Conservation (phyloP, 2,888 invertebrate genomes). For the Tenthredo livida region DNA sequence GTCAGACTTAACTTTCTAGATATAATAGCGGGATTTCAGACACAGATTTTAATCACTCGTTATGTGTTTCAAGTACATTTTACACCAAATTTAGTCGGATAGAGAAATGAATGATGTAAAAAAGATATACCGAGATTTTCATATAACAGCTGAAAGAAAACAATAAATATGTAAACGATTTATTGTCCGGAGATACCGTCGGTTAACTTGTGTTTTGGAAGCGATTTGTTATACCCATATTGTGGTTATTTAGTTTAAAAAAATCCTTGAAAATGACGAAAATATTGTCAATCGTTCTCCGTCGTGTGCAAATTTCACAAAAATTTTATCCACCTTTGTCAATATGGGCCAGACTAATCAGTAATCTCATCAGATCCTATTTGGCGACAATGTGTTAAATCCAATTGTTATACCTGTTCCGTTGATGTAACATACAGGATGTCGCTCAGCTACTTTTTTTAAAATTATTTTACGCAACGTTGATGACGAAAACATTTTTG, state of each 20-base stretch:
- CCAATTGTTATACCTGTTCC: constrained; percentile 35
- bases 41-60: not conserved
- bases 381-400: constrained; percentile 18
- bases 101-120: not conserved
- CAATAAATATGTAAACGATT: not conserved
- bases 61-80: not conserved
- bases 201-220: not conserved
- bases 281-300: not conserved
- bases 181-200: constrained; percentile 5
- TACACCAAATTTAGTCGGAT: not conserved
- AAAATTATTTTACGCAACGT: constrained; percentile 7
- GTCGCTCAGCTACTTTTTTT: constrained; percentile 6
- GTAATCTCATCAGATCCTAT: constrained; percentile 6
- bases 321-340: not conserved
- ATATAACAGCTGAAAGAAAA: not conserved
- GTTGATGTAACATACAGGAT: constrained; percentile 35
- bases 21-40: not conserved
- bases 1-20: not conserved
- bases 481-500: constrained; percentile 15
- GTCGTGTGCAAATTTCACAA: not conserved
- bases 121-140: not conserved
- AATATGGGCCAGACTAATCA: not conserved
- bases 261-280: not conserved
- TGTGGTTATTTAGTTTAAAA: not conserved
- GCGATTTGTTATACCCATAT: not conserved